phyloP scores from a whole-genome alignment of 2,888 invertebrate genomes.

The Callosobruchus maculatus region DNA sequence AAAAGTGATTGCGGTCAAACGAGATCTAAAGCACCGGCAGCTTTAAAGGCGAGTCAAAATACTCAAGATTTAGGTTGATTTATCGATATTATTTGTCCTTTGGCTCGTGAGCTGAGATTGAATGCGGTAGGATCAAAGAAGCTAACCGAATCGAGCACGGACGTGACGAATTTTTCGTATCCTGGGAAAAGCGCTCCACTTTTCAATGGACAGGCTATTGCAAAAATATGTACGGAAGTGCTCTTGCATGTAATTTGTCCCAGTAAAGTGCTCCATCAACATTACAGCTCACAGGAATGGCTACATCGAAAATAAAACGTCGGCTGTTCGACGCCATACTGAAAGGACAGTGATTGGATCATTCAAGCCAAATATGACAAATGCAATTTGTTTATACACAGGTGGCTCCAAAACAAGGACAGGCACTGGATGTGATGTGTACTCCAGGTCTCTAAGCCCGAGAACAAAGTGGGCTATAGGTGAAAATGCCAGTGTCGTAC shows the following conservation, averaged over 20 bases:
- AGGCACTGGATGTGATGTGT: too few relatives aligned
- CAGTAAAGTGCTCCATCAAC: background rate
- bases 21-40: background rate
- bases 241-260: background rate
- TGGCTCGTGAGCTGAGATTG: background rate
- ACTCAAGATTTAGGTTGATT: constrained; percentile 1
- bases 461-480: too few relatives aligned
- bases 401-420: too few relatives aligned
- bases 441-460: too few relatives aligned
- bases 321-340: too few relatives aligned
- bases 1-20: background rate
- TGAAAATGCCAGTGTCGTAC: too few relatives aligned
- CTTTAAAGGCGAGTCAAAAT: constrained; percentile 2
- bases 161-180: background rate
- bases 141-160: background rate
- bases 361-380: too few relatives aligned
- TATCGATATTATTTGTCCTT: constrained; percentile 2
- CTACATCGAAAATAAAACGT: background rate
- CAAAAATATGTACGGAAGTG: background rate
- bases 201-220: background rate
- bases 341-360: too few relatives aligned
- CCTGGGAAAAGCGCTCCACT: background rate
- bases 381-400: too few relatives aligned
- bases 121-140: background rate
- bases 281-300: background rate